Percentiles rank a stretch among this genome's conserved stretches.
These are phyloP conservation scores for Hecatera dysodea DNA, from an alignment of 2,888 invertebrate genomes.

Conservation along the genomic window DNA sequence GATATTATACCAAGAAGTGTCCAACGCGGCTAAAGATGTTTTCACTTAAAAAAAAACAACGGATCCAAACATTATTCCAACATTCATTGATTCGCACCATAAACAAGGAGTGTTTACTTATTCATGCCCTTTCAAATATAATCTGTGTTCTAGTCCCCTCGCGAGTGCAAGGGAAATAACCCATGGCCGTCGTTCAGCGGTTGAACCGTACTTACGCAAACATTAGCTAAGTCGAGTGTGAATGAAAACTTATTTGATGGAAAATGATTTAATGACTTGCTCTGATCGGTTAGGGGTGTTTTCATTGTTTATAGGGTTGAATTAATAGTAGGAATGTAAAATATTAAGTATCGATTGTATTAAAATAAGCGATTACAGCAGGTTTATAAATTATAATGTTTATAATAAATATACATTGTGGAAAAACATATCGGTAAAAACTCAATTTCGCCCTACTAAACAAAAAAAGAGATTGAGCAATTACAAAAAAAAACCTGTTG, in stretches of 20 bases:
- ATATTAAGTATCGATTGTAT: neutral
- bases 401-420: neutral
- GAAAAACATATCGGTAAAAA: neutral
- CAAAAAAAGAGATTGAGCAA: neutral
- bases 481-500: constrained; percentile 11
- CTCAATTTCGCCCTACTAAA: neutral
- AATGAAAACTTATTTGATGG: constrained; percentile 71
- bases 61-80: neutral
- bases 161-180: constrained; percentile 53
- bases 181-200: constrained; percentile 53
- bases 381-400: no score
- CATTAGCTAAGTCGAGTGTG: constrained; percentile 65
- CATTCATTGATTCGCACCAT: constrained; percentile 39
- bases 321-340: neutral
- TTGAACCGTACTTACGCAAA: constrained; percentile 63
- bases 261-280: constrained; percentile 69
- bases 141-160: constrained; percentile 49
- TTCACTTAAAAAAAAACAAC: neutral
- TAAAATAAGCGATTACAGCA: neutral
- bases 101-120: constrained; percentile 62
- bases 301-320: neutral
- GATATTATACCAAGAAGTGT: no score
- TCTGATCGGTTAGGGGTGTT: constrained; percentile 33
- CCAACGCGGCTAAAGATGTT: no score
- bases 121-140: constrained; percentile 60